phyloP scores from a whole-genome alignment of 2,113 vertebrate species.

The Protomyctophum bolini region DNA sequence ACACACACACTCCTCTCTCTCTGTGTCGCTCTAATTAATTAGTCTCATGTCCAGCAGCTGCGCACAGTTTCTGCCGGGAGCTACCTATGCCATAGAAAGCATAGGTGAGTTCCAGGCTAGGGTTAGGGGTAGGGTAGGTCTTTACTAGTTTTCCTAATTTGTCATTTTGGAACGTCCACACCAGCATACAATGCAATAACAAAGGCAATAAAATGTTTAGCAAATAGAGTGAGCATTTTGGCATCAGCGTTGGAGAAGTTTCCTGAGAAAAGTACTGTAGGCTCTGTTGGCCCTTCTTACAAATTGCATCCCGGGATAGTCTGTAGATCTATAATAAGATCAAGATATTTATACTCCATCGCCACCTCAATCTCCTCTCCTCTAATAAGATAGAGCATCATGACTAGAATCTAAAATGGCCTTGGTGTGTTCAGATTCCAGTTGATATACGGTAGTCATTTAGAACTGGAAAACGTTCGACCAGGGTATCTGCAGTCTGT shows the following conservation, averaged over 20 bases:
- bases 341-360: slow-evolving; percentile 4
- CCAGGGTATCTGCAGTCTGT: too few species aligned
- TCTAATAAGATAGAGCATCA: not conserved
- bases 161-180: slow-evolving; percentile 10
- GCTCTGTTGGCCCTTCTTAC: slow-evolving; percentile 5
- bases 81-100: too few species aligned
- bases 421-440: not conserved
- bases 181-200: slow-evolving; percentile 13
- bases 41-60: too few species aligned
- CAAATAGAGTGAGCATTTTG: not conserved
- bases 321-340: slow-evolving; percentile 4
- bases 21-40: too few species aligned
- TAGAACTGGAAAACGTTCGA: not conserved
- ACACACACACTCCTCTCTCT: too few species aligned
- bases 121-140: too few species aligned
- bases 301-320: slow-evolving; percentile 10
- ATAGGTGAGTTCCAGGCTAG: too few species aligned
- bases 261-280: not conserved
- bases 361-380: slow-evolving; percentile 1
- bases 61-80: too few species aligned
- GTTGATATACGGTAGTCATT: not conserved
- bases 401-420: not conserved
- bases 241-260: not conserved
- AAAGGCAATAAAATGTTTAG: slow-evolving; percentile 6
- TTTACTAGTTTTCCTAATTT: not conserved